Percentiles rank a stretch among this genome's conserved stretches.
phyloP scores from a whole-genome alignment of 2,113 vertebrate genomes.

The Tricholaema leucomelas region DNA sequence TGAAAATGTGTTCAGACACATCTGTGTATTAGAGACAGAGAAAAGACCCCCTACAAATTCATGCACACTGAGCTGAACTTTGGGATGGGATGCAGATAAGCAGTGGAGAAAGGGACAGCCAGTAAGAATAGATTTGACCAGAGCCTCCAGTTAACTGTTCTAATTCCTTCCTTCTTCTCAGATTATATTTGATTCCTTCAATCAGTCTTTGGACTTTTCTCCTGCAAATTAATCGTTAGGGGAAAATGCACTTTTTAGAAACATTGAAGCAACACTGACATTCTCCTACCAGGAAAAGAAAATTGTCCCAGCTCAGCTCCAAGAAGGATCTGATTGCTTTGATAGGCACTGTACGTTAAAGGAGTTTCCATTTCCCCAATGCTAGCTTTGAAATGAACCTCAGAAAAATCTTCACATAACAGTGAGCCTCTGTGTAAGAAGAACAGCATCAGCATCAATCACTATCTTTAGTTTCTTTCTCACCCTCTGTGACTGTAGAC shows the following conservation, averaged over 20 bases:
- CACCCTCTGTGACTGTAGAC: background rate
- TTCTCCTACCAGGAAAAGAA: background rate
- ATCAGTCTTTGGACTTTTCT: background rate
- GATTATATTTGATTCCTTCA: background rate
- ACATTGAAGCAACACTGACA: background rate
- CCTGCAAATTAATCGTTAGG: background rate
- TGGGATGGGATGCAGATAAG: background rate
- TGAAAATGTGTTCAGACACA: background rate
- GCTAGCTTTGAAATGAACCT: background rate
- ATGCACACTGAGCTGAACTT: background rate
- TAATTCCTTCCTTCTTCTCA: constrained; percentile 14
- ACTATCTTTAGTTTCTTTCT: constrained; percentile 29
- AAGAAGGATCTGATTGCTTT: background rate
- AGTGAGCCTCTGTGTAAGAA: background rate
- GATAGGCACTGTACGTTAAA: background rate
- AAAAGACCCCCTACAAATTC: background rate
- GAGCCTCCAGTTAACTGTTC: background rate
- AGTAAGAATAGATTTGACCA: background rate
- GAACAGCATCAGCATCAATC: background rate
- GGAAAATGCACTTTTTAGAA: background rate
- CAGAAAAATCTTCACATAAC: background rate
- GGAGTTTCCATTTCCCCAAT: background rate
- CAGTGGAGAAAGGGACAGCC: background rate
- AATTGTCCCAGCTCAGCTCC: background rate
- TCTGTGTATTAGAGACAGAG: background rate